Percentiles rank a stretch among this genome's conserved stretches.
Evolutionary conservation across 2,797 vertebrate species (phyloP).

Genomic region (Pelodytes ibericus): DNA sequence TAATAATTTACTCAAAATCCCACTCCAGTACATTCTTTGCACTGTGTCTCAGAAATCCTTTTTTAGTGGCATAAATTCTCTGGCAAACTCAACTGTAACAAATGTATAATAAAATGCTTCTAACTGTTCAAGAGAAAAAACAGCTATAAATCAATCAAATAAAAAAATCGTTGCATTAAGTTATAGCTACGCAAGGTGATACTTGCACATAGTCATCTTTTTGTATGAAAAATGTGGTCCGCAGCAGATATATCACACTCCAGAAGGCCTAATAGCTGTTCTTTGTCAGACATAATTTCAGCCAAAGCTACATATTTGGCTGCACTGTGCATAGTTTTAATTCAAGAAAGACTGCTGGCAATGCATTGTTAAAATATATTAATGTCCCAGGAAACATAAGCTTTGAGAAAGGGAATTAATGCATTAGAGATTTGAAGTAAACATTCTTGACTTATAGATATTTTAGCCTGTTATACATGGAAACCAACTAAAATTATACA

Average conservation of each 20-base stretch:
- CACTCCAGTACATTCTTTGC: not conserved
- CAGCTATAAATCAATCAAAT: not conserved
- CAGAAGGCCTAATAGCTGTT: slow-evolving; percentile 37
- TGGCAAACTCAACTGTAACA: not conserved
- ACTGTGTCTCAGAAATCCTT: not conserved
- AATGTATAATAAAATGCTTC: not conserved
- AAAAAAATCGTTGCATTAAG: not conserved
- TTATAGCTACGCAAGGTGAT: slow-evolving; percentile 10
- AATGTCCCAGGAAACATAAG: slow-evolving; percentile 34
- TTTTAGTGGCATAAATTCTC: too few species aligned
- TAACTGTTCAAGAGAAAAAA: not conserved
- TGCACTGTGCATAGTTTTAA: slow-evolving; percentile 28
- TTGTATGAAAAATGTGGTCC: slow-evolving; percentile 14
- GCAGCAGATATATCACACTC: slow-evolving; percentile 41
- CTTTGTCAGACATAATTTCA: slow-evolving; percentile 49
- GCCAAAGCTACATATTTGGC: slow-evolving; percentile 50
- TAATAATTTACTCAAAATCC: not conserved
- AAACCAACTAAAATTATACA: slow-evolving; percentile 54
- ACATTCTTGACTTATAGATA: slow-evolving; percentile 56
- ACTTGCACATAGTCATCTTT: not conserved
- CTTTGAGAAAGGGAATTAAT: slow-evolving; percentile 18
- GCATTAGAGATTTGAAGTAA: slow-evolving; percentile 51
- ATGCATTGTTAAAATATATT: slow-evolving; percentile 52
- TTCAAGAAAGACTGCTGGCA: slow-evolving; percentile 55
- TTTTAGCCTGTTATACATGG: slow-evolving; percentile 33